These are phyloP conservation scores for Epinotia brunnichana DNA, from an alignment of 2,888 invertebrate species.

Conservation along the genomic window DNA sequence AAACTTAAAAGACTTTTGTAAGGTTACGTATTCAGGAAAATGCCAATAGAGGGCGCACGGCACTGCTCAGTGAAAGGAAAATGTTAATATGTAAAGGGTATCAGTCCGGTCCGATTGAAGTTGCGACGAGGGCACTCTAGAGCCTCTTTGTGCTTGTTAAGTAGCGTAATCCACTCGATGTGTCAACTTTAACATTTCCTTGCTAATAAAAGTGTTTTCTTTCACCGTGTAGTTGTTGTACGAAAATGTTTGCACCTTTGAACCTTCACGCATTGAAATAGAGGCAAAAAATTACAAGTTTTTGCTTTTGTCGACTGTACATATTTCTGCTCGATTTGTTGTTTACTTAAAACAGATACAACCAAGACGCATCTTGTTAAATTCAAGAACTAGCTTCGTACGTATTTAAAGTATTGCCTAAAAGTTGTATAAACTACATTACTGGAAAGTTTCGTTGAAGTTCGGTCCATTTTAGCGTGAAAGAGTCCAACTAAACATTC, in stretches of 20 bases:
- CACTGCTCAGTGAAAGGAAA: slow-evolving; percentile 1
- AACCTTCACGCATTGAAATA: neutral
- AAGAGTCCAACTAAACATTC: neutral
- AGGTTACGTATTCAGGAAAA: slow-evolving; percentile 17
- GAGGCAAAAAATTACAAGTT: neutral
- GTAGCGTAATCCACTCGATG: slow-evolving; percentile 28
- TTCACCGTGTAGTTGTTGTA: neutral
- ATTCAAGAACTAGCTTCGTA: neutral
- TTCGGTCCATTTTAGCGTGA: neutral
- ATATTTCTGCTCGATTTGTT: no score
- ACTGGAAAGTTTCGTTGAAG: no score
- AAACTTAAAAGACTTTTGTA: neutral
- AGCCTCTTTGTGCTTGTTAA: slow-evolving; percentile 23
- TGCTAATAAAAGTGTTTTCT: neutral
- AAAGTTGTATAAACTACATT: no score
- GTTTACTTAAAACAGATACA: no score
- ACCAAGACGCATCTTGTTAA: no score
- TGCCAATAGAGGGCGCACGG: slow-evolving; percentile 28
- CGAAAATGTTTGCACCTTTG: neutral
- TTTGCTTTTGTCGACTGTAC: neutral
- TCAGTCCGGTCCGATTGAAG: slow-evolving; percentile 29
- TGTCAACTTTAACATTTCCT: slow-evolving; percentile 9
- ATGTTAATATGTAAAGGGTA: slow-evolving; percentile 32
- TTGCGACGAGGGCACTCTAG: slow-evolving; percentile 33
- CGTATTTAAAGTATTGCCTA: no score